Conservation (phyloP, 2,888 invertebrate genomes). For the Pseudolycoriella hygida region DNA sequence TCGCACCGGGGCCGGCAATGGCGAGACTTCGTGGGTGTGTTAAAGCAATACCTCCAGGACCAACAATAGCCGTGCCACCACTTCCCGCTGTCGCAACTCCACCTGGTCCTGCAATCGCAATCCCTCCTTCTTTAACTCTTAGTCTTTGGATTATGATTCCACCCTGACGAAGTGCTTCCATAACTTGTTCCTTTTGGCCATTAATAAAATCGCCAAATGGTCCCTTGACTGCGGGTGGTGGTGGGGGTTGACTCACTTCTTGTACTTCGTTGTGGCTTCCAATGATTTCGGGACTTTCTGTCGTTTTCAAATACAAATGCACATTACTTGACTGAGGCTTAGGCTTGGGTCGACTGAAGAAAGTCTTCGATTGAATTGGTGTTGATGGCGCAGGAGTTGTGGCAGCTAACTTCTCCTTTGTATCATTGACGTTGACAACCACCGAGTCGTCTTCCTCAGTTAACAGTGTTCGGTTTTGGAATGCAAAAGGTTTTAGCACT, state of each 20-base stretch:
- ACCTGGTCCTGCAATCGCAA: constrained; percentile 67
- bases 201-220: constrained; percentile 7
- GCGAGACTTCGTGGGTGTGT: constrained; percentile 59
- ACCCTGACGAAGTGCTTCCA: constrained; percentile 24
- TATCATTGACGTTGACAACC: too few relatives aligned
- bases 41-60: constrained; percentile 58
- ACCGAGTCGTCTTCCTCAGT: too few relatives aligned
- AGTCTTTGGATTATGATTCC: constrained; percentile 51
- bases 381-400: too few relatives aligned
- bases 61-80: constrained; percentile 65
- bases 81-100: constrained; percentile 63
- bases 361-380: too few relatives aligned
- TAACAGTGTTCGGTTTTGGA: too few relatives aligned
- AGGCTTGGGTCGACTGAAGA: too few relatives aligned
- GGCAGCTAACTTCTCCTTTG: too few relatives aligned
- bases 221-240: background rate
- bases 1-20: constrained; percentile 56
- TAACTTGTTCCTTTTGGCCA: background rate
- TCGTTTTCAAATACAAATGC: background rate
- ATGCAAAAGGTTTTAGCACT: too few relatives aligned
- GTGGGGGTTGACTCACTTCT: too few relatives aligned
- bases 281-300: background rate
- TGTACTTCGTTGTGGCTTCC: too few relatives aligned
- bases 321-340: too few relatives aligned
- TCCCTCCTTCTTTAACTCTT: constrained; percentile 55